phyloP scores from a whole-genome alignment of 2,888 invertebrate species.

The Anthophora plumipes region DNA sequence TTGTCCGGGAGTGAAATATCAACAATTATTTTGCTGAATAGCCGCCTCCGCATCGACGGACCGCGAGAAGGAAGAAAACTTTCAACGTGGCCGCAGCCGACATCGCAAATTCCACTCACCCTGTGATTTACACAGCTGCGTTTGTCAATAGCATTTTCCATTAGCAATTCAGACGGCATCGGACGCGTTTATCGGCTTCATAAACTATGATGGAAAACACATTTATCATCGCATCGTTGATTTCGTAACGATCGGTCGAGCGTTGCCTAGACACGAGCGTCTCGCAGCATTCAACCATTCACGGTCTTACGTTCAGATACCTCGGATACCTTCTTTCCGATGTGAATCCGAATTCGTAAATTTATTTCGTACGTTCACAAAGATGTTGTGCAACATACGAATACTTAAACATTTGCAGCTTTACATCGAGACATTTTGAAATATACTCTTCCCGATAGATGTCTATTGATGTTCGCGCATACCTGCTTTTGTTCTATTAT shows the following conservation, averaged over 20 bases:
- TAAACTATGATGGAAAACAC: slow-evolving; percentile 73
- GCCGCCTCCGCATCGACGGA: slow-evolving; percentile 45
- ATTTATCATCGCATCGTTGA: slow-evolving; percentile 74
- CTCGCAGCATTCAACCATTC: slow-evolving; percentile 36
- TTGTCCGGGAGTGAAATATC: slow-evolving; percentile 37
- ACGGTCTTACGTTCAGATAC: not conserved
- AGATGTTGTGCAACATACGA: slow-evolving; percentile 6
- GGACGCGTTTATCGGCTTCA: slow-evolving; percentile 77
- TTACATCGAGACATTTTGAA: not conserved
- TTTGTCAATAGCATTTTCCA: slow-evolving; percentile 72
- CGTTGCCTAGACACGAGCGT: slow-evolving; percentile 42
- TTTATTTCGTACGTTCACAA: not conserved
- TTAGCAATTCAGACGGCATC: slow-evolving; percentile 77
- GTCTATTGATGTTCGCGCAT: too few species aligned
- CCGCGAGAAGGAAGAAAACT: slow-evolving; percentile 46
- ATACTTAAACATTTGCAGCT: too few species aligned
- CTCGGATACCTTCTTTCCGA: not conserved
- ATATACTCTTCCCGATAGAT: not conserved
- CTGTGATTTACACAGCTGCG: slow-evolving; percentile 66
- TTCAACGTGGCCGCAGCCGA: slow-evolving; percentile 51
- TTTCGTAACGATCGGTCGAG: slow-evolving; percentile 71
- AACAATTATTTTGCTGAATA: slow-evolving; percentile 44
- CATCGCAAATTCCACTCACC: slow-evolving; percentile 55
- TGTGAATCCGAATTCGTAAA: not conserved
- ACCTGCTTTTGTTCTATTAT: too few species aligned